Conservation (phyloP, 1,140 invertebrate genomes). For the Drosophila pallidifrons region DNA sequence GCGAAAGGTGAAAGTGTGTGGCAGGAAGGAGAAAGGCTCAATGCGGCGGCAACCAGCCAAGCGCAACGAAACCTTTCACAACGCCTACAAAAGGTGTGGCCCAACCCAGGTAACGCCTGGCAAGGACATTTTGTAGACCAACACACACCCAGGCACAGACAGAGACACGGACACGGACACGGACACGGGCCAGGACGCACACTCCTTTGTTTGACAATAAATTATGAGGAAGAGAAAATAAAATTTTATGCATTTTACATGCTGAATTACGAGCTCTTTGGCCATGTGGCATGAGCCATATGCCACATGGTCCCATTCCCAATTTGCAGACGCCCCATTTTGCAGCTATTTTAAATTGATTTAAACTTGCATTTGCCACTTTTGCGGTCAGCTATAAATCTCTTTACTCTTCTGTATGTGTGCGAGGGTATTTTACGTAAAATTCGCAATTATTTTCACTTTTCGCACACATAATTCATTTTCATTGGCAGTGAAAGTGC, state of each 20-base stretch:
- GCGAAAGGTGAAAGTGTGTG: slow-evolving; percentile 78
- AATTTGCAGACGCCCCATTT: slow-evolving; percentile 55
- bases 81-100: slow-evolving; percentile 51
- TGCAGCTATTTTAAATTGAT: slow-evolving; percentile 74
- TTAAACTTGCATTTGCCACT: slow-evolving; percentile 68
- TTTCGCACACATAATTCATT: slow-evolving; percentile 41
- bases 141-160: slow-evolving; percentile 15
- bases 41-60: slow-evolving; percentile 36
- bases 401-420: slow-evolving; percentile 1
- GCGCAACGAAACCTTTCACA: slow-evolving; percentile 61
- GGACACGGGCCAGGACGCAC: slow-evolving; percentile 16
- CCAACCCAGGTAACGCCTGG: slow-evolving; percentile 38
- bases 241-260: slow-evolving; percentile 66
- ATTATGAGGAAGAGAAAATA: slow-evolving; percentile 58
- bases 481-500: slow-evolving; percentile 33
- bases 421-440: slow-evolving; percentile 15
- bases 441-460: slow-evolving; percentile 60
- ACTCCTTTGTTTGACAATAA: slow-evolving; percentile 64
- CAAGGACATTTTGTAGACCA: slow-evolving; percentile 28
- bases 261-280: slow-evolving; percentile 63
- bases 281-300: slow-evolving; percentile 48
- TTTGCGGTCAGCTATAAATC: slow-evolving; percentile 70
- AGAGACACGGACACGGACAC: not conserved
- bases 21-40: slow-evolving; percentile 38
- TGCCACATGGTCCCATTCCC: slow-evolving; percentile 25